Evolutionary conservation across 2,888 invertebrate species (phyloP), one percentile per base, ranked within the genome.

Genomic region (Agonum fuliginosum): DNA sequence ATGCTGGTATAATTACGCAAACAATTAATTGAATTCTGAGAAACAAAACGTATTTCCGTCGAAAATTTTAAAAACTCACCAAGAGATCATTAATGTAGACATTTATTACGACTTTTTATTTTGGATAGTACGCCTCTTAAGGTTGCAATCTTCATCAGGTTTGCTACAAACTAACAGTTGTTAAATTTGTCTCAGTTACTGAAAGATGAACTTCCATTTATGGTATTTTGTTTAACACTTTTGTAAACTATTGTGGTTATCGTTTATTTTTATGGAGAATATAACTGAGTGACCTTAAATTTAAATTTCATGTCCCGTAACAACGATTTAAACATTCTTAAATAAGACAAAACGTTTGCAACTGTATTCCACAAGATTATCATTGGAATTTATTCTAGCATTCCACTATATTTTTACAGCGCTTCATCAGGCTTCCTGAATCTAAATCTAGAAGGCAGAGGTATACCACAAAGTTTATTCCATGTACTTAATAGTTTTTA

Each of bases 311-410:
- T 27, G 58, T 62, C 58, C 58, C 58, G 58, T 62, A 62, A 62
- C 30, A 62, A 30, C 30, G 58, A 30, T 30, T 62, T 62, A 62
- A 62, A 17, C 58, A 62, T 62, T 62, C 17, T 10, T 12, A 62
- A 62, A 62, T 62, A 62, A 62, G 14, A 30, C 30, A 30, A 62
- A 30, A 62, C 58, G 12, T 62, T 62, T 62, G 30, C 27, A 27
- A 30, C 17, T 19, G 30, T 62, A 19, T 27, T 27, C 34, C n/a
- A 17, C 27, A 30, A 62, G 58, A 62, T 62, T 62, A 62, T 62
- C 58, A 62, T 62, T 62, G 30, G 58, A 62, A 62, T 62, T 62
- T 62, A 62, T 62, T 30, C 58, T 62, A 8, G n/a, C 58, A 62
- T 62, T 62, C 58, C 30, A 30, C 58, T 17, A 17, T 30, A 62